These are phyloP conservation scores for Gryon sp. DNA, from an alignment of 1,140 invertebrate genomes.

Conservation along the genomic window DNA sequence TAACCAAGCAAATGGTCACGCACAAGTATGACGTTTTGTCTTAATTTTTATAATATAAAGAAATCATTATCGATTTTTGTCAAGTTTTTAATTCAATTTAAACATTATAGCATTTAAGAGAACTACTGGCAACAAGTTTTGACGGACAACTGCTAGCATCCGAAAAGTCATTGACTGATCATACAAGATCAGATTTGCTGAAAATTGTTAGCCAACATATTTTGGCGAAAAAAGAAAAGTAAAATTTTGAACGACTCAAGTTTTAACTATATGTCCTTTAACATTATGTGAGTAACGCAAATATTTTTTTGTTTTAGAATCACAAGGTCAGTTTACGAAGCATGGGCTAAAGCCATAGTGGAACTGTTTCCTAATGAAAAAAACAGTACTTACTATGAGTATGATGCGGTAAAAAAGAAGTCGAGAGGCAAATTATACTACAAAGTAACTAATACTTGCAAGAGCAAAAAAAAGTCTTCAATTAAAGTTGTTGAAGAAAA, in stretches of 20 bases:
- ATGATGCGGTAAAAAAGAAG: slow-evolving; percentile 20
- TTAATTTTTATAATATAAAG: too few species aligned
- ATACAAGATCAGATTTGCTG: not conserved
- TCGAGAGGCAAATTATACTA: slow-evolving; percentile 12
- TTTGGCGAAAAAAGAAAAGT: not conserved
- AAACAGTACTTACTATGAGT: not conserved
- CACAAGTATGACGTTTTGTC: too few species aligned
- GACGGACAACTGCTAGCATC: not conserved
- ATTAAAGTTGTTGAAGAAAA: not conserved
- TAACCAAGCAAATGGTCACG: too few species aligned
- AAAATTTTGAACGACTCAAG: not conserved
- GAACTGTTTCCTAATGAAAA: slow-evolving; percentile 9
- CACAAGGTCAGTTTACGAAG: not conserved
- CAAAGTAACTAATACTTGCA: slow-evolving; percentile 2
- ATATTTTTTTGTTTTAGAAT: not conserved
- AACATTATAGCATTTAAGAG: not conserved
- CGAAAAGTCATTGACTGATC: not conserved
- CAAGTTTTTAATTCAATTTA: not conserved
- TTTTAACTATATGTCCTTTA: not conserved
- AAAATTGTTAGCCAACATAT: not conserved
- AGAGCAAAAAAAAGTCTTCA: not conserved
- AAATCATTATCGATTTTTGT: not conserved
- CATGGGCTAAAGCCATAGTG: not conserved
- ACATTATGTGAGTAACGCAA: not conserved
- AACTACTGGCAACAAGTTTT: not conserved